These are phyloP conservation scores for Bufotes viridis DNA, from an alignment of 2,797 vertebrate genomes.

Conservation along the genomic window DNA sequence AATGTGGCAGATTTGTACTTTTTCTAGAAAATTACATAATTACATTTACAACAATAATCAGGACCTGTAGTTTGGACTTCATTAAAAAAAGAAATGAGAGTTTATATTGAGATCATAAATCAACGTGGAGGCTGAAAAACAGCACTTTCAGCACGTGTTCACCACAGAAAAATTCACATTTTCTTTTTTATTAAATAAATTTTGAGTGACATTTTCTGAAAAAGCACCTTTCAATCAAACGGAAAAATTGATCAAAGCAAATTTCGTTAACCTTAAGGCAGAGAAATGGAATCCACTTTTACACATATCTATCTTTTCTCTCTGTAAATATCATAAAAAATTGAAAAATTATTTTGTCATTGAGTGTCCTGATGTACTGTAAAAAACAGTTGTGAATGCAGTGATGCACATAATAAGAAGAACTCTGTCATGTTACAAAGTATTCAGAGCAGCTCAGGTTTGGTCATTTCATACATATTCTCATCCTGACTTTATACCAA, in stretches of 20 bases:
- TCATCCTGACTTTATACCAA: slow-evolving; percentile 1
- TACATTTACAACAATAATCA: neutral
- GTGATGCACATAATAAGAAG: slow-evolving; percentile 25
- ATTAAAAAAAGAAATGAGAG: neutral
- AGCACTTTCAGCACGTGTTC: neutral
- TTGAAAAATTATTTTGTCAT: slow-evolving; percentile 42
- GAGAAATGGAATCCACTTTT: slow-evolving; percentile 35
- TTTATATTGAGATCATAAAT: neutral
- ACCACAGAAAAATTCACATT: neutral
- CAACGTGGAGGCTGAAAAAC: neutral
- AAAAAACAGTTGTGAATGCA: neutral
- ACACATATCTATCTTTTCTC: slow-evolving; percentile 15
- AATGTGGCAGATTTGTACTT: neutral
- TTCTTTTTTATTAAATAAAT: slow-evolving; percentile 7
- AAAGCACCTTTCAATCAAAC: slow-evolving; percentile 45
- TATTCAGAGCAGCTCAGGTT: neutral
- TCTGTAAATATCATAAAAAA: slow-evolving; percentile 32
- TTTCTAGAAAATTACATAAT: neutral
- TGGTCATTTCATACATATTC: slow-evolving; percentile 28
- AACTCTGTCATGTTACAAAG: slow-evolving; percentile 40
- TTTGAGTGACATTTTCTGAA: slow-evolving; percentile 33
- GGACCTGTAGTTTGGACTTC: neutral
- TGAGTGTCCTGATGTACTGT: slow-evolving; percentile 23
- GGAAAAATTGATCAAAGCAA: slow-evolving; percentile 38
- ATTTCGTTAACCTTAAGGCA: slow-evolving; percentile 50